phyloP scores from a whole-genome alignment of 2,113 vertebrate genomes.

The Sarotherodon lohbergeri region DNA sequence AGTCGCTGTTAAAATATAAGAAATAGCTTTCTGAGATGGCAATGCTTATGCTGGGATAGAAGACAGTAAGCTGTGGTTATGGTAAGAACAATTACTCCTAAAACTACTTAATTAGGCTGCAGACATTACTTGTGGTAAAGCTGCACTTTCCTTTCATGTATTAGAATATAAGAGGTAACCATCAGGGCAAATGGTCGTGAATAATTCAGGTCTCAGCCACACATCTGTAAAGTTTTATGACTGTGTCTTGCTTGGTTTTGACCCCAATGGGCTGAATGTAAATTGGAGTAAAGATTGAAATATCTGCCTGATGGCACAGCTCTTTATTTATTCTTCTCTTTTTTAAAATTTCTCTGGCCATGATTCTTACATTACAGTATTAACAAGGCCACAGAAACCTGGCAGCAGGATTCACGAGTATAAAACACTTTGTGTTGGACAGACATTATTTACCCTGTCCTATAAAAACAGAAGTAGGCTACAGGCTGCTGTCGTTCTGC shows the following conservation, averaged over 20 bases:
- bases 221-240: background rate
- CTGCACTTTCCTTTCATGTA: background rate
- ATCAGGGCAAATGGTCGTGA: background rate
- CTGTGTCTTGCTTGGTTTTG: background rate
- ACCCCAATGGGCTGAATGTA: background rate
- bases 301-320: background rate
- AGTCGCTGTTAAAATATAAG: background rate
- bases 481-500: constrained; percentile 8
- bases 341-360: background rate
- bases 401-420: background rate
- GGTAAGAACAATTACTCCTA: background rate
- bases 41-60: background rate
- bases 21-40: background rate
- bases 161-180: background rate
- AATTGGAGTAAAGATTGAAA: background rate
- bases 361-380: background rate
- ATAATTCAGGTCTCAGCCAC: background rate
- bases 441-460: constrained; percentile 8
- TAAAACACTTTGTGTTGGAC: constrained; percentile 13
- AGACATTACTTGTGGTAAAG: background rate
- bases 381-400: background rate
- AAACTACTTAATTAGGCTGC: background rate
- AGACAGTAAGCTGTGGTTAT: background rate
- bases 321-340: background rate
- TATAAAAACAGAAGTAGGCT: background rate